Percentiles rank a stretch among this genome's conserved stretches.
Evolutionary conservation across 2,113 vertebrate genomes (phyloP).

Genomic region (Aviceda subcristata): DNA sequence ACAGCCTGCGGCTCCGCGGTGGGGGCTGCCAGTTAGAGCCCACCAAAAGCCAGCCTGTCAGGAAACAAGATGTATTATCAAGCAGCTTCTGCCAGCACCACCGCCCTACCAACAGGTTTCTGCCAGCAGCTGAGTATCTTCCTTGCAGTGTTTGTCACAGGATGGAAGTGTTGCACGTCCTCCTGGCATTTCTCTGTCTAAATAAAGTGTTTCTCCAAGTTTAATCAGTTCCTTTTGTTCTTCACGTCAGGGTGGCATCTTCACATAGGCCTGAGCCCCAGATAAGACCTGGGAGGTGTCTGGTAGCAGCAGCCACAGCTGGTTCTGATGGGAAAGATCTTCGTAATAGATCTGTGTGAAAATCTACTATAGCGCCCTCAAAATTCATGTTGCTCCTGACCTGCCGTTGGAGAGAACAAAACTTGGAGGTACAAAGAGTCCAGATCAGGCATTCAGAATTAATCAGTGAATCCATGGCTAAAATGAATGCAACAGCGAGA

Average conservation of each 20-base stretch:
- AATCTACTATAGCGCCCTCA: neutral
- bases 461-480: neutral
- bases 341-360: neutral
- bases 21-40: neutral
- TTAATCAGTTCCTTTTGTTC: neutral
- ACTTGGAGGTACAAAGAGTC: too few species aligned
- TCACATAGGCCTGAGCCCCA: neutral
- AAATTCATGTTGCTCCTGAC: neutral
- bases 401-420: neutral
- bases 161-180: neutral
- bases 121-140: neutral
- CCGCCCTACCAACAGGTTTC: neutral
- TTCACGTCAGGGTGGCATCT: neutral
- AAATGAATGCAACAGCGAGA: neutral
- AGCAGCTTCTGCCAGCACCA: neutral
- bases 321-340: neutral
- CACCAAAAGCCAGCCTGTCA: neutral
- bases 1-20: neutral
- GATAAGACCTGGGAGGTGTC: neutral
- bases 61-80: neutral
- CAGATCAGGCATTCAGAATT: neutral
- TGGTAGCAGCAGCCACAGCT: neutral
- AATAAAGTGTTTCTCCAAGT: neutral
- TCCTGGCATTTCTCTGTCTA: neutral
- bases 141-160: neutral